These are phyloP conservation scores for Solen grandis DNA, from an alignment of 1,140 invertebrate species.

Conservation along the genomic window DNA sequence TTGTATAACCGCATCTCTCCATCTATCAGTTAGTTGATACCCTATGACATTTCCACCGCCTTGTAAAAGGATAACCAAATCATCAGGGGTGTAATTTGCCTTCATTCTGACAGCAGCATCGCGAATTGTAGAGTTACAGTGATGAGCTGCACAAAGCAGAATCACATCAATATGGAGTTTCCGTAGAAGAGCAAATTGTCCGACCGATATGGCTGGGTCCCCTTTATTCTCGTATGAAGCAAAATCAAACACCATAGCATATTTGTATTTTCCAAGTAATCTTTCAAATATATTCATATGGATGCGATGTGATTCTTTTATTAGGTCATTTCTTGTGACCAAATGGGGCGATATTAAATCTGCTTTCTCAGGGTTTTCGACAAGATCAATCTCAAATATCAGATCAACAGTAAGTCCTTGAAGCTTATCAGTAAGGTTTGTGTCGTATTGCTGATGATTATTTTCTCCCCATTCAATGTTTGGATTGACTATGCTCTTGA, in stretches of 20 bases:
- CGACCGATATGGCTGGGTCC: background rate
- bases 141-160: no score
- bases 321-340: background rate
- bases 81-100: background rate
- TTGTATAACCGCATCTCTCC: no score
- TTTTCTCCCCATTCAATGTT: no score
- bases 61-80: background rate
- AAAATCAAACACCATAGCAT: conserved; percentile 14
- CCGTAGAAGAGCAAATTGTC: background rate
- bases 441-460: no score
- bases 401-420: background rate
- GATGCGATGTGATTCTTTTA: conserved; percentile 4
- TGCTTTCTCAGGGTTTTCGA: background rate
- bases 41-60: background rate
- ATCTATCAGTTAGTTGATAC: no score
- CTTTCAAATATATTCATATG: conserved; percentile 1
- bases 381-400: background rate
- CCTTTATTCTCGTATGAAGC: conserved; percentile 1
- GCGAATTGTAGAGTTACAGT: no score
- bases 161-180: background rate
- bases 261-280: background rate
- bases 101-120: no score
- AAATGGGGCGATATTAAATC: background rate
- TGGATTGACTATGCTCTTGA: no score
- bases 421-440: background rate